These are phyloP conservation scores for Charadrius vociferus DNA, from an alignment of 2,113 vertebrate species.

Conservation along the genomic window DNA sequence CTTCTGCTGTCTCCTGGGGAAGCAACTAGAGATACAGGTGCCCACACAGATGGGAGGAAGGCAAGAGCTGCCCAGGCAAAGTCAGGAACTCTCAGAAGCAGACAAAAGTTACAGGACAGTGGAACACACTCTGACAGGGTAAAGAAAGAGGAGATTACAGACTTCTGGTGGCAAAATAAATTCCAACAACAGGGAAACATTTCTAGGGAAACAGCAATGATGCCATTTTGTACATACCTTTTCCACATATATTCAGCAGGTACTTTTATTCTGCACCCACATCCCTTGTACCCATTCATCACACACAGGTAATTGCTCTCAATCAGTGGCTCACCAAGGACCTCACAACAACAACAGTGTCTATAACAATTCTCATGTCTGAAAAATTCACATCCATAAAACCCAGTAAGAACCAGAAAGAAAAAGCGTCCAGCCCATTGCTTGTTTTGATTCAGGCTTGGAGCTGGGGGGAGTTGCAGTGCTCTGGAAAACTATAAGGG, in stretches of 20 bases:
- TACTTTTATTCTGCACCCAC: not conserved
- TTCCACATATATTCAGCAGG: not conserved
- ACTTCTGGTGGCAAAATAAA: not conserved
- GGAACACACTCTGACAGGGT: not conserved
- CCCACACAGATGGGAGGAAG: not conserved
- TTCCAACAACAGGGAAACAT: not conserved
- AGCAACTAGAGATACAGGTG: not conserved
- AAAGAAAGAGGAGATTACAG: not conserved
- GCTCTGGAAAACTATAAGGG: not conserved
- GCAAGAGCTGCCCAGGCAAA: not conserved
- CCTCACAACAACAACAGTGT: not conserved
- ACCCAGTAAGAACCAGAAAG: not conserved
- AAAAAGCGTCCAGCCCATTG: fast-evolving
- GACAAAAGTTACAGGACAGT: not conserved
- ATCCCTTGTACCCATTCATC: not conserved
- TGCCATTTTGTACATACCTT: not conserved
- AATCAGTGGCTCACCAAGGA: not conserved
- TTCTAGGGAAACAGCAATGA: not conserved
- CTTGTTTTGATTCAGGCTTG: not conserved
- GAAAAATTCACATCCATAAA: not conserved
- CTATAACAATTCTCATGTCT: not conserved
- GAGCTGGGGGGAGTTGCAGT: too few species aligned
- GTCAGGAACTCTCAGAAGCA: not conserved
- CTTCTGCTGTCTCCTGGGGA: not conserved
- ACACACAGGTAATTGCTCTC: not conserved